These are phyloP conservation scores for Abrostola triplasia DNA, from an alignment of 2,888 invertebrate genomes.

Conservation along the genomic window DNA sequence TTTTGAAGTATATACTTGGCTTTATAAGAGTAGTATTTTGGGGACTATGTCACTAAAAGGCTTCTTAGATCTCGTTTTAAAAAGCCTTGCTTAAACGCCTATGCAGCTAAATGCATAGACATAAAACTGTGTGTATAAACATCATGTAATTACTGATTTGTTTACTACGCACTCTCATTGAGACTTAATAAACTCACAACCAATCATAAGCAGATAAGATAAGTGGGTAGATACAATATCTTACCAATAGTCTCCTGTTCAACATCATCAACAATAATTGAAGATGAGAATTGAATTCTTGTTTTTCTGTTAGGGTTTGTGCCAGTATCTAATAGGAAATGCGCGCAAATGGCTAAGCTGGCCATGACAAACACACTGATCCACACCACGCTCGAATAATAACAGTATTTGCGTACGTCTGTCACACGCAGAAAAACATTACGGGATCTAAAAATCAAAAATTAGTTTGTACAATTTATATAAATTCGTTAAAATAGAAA, in stretches of 20 bases:
- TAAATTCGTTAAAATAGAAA: too few relatives aligned
- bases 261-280: slow-evolving; percentile 85
- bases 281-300: slow-evolving; percentile 76
- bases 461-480: too few relatives aligned
- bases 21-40: too few relatives aligned
- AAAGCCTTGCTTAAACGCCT: too few relatives aligned
- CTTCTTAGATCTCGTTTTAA: too few relatives aligned
- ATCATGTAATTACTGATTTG: too few relatives aligned
- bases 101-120: too few relatives aligned
- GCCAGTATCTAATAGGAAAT: slow-evolving; percentile 92
- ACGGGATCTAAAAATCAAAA: slow-evolving; percentile 89
- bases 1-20: too few relatives aligned
- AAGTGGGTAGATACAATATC: slow-evolving; percentile 11
- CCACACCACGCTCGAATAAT: slow-evolving; percentile 95
- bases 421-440: slow-evolving; percentile 95
- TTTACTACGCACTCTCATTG: too few relatives aligned
- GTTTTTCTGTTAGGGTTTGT: slow-evolving; percentile 85
- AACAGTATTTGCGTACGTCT: slow-evolving; percentile 95
- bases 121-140: too few relatives aligned
- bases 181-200: too few relatives aligned
- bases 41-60: too few relatives aligned
- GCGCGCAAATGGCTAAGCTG: slow-evolving; percentile 93
- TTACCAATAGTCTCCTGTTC: slow-evolving; percentile 92
- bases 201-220: background rate
- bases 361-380: slow-evolving; percentile 91